phyloP scores from a whole-genome alignment of 2,113 vertebrate genomes.

The Uropsilus gracilis region DNA sequence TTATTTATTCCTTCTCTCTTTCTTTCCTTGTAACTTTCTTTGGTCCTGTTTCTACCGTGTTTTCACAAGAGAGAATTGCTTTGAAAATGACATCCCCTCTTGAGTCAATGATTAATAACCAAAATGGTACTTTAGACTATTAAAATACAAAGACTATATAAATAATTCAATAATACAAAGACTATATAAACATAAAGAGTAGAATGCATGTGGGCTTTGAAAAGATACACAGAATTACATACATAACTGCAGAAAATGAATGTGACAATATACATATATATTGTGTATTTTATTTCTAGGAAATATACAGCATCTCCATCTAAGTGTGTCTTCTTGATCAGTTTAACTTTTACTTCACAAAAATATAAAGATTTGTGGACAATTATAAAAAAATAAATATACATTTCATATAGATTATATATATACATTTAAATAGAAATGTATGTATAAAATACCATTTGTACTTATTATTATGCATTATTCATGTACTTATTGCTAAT shows the following conservation, averaged over 20 bases:
- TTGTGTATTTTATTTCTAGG: too few relatives aligned
- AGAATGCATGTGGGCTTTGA: neutral
- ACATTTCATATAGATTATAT: neutral
- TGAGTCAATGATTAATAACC: neutral
- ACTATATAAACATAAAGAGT: neutral
- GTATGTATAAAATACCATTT: neutral
- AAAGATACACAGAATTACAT: neutral
- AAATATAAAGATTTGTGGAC: too few relatives aligned
- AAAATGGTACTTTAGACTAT: neutral
- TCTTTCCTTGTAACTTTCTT: neutral
- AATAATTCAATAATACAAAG: neutral
- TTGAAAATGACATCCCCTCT: neutral
- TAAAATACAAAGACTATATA: neutral
- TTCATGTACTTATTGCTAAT: neutral
- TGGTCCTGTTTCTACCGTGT: neutral
- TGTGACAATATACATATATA: neutral
- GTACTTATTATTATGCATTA: neutral
- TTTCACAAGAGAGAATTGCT: neutral
- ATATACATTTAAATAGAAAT: neutral
- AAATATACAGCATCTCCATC: too few relatives aligned
- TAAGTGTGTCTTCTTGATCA: too few relatives aligned
- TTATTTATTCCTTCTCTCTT: slow-evolving; percentile 45
- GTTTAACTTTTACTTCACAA: too few relatives aligned
- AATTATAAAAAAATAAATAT: neutral
- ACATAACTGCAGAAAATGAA: neutral